phyloP scores from a whole-genome alignment of 2,113 vertebrate species.

The Nycticryphes semicollaris region DNA sequence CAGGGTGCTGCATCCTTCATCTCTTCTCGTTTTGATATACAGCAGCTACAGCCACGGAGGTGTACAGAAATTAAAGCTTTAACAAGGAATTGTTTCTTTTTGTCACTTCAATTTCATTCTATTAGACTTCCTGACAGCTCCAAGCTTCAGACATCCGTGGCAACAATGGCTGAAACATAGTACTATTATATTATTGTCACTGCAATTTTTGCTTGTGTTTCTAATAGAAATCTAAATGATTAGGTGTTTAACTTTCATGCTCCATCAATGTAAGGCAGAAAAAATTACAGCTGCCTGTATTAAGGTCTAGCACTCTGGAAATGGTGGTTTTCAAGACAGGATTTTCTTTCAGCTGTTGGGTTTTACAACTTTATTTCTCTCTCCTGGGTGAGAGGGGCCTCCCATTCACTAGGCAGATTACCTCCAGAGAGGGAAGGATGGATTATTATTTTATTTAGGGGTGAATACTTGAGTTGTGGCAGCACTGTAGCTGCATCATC shows the following conservation, averaged over 20 bases:
- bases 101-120: conserved; percentile 2
- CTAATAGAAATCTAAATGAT: conserved; percentile 37
- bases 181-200: conserved; percentile 3
- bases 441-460: background rate
- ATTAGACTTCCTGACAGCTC: conserved; percentile 1
- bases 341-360: background rate
- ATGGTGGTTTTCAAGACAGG: background rate
- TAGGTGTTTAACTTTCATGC: conserved; percentile 17
- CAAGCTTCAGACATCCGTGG: background rate
- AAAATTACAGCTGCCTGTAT: background rate
- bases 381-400: background rate
- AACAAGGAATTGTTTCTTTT: background rate
- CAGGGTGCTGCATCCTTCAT: background rate
- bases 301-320: background rate
- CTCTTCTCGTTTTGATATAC: background rate
- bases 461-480: background rate
- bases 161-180: background rate
- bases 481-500: background rate
- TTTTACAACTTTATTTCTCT: background rate
- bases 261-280: background rate
- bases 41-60: background rate
- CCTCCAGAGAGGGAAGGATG: background rate
- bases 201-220: conserved; percentile 12
- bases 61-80: conserved; percentile 21
- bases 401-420: background rate